Percentiles rank a stretch among this genome's conserved stretches.
phyloP scores from a whole-genome alignment of 2,797 vertebrate species.

The Alectoris magna region DNA sequence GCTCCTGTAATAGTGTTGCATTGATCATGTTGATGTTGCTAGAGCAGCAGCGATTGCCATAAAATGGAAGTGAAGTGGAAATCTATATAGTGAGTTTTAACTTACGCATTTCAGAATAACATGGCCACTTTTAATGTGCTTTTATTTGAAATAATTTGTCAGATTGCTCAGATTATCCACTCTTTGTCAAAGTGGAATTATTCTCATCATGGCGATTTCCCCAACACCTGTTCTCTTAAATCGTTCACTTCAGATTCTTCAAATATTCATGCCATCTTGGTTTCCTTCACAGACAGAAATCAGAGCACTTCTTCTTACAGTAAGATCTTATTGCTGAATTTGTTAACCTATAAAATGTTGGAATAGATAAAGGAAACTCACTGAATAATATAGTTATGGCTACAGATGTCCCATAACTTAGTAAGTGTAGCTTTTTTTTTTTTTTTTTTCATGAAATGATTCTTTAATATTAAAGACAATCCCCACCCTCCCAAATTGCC shows the following conservation, averaged over 20 bases:
- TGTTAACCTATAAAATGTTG: conserved; percentile 52
- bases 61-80: not conserved
- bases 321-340: conserved; percentile 60
- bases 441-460: not conserved
- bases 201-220: conserved; percentile 25
- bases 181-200: conserved; percentile 34
- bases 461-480: not conserved
- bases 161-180: not conserved
- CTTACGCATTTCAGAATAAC: rapidly evolving
- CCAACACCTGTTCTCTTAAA: conserved; percentile 53
- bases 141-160: conserved; percentile 25
- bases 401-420: not conserved
- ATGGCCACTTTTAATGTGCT: conserved; percentile 18
- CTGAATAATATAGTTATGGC: not conserved
- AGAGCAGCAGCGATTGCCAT: not conserved
- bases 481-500: not conserved
- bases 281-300: conserved; percentile 68
- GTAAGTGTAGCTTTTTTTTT: not conserved
- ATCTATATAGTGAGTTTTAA: not conserved
- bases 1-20: not conserved
- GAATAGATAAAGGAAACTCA: not conserved
- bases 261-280: conserved; percentile 56
- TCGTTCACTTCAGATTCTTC: conserved; percentile 52
- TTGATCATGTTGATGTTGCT: not conserved
- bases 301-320: conserved; percentile 66